phyloP scores from a whole-genome alignment of 35 echinoderm and acorn worm species.

The Acanthaster planci region DNA sequence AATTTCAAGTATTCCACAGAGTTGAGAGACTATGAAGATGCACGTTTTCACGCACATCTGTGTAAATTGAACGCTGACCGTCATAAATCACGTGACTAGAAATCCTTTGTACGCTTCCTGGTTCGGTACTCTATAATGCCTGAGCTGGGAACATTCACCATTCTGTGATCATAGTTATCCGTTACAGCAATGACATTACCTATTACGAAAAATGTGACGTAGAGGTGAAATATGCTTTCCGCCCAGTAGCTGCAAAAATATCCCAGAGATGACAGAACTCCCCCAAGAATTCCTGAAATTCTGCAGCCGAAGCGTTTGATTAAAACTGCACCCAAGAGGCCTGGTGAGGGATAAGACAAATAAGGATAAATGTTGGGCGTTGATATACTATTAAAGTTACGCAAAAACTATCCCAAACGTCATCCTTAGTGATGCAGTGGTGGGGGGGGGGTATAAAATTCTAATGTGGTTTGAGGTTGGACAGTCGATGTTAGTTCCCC shows the following conservation, averaged over 20 bases:
- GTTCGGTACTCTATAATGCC: too few species aligned
- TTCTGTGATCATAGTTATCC: not conserved
- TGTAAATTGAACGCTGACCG: too few species aligned
- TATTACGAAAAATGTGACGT: not conserved
- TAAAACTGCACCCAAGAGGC: not conserved
- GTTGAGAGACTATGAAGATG: not conserved
- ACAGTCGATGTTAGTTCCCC: too few species aligned
- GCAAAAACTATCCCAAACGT: too few species aligned
- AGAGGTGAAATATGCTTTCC: not conserved
- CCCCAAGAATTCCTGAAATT: not conserved
- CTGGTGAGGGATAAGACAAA: not conserved
- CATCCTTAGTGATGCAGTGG: too few species aligned
- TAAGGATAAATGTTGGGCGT: too few species aligned
- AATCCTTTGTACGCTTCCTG: too few species aligned
- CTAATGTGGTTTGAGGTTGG: too few species aligned
- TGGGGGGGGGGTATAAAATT: too few species aligned
- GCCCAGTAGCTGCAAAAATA: not conserved
- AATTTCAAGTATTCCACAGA: not conserved
- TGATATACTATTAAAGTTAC: too few species aligned
- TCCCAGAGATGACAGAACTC: not conserved
- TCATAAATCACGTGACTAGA: too few species aligned
- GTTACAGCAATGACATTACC: not conserved
- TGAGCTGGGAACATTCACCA: not conserved
- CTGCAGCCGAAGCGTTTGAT: not conserved
- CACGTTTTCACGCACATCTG: too few species aligned